Evolutionary conservation across 2,888 invertebrate genomes (phyloP).

Genomic region (Nomada hirtipes): DNA sequence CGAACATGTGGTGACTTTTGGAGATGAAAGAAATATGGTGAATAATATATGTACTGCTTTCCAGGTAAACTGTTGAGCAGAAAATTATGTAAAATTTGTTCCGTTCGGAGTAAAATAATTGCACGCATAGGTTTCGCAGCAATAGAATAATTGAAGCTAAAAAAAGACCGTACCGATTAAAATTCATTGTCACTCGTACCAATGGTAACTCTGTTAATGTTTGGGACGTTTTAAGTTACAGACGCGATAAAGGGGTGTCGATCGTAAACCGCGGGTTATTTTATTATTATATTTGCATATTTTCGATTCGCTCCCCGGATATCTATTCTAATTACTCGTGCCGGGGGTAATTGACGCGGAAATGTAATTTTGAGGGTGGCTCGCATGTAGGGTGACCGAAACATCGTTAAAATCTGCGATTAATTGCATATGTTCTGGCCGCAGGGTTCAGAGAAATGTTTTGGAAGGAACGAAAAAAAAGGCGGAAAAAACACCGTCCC

Average conservation of each 20-base stretch:
- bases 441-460: conserved; percentile 18
- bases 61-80: too few species aligned
- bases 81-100: too few species aligned
- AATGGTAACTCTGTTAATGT: conserved; percentile 3
- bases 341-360: conserved; percentile 49
- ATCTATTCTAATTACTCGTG: conserved; percentile 52
- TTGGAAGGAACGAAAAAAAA: conserved; percentile 10
- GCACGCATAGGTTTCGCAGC: too few species aligned
- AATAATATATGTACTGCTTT: background rate
- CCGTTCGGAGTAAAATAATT: too few species aligned
- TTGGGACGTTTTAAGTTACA: conserved; percentile 26
- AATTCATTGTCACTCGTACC: background rate
- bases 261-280: conserved; percentile 35
- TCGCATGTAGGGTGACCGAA: conserved; percentile 19
- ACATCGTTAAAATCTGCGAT: conserved; percentile 52
- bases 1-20: background rate
- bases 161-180: background rate
- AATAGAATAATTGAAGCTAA: too few species aligned
- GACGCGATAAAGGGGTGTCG: conserved; percentile 29
- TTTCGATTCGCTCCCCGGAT: conserved; percentile 32
- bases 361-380: conserved; percentile 47
- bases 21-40: background rate
- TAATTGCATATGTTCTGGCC: conserved; percentile 37
- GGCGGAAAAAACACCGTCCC: background rate
- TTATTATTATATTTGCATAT: conserved; percentile 54